Conservation (phyloP, 2,888 invertebrate genomes). For the Globia sparganii region DNA sequence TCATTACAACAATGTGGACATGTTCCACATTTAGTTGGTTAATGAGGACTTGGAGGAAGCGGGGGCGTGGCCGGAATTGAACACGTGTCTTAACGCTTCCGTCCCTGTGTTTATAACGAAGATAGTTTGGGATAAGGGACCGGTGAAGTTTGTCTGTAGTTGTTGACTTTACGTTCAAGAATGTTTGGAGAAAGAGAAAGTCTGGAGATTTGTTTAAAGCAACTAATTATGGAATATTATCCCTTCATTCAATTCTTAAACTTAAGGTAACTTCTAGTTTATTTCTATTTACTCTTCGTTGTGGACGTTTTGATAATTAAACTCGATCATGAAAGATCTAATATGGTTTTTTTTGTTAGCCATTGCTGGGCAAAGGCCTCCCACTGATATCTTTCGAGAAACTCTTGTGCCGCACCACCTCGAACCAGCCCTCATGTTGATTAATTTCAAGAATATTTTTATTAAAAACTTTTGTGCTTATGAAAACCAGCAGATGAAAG, state of each 20-base stretch:
- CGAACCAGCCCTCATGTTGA: background rate
- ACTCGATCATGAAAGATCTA: too few species aligned
- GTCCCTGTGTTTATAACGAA: slow-evolving; percentile 72
- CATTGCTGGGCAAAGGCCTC: too few species aligned
- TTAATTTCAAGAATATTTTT: background rate
- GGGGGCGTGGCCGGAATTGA: slow-evolving; percentile 75
- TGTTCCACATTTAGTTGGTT: slow-evolving; percentile 74
- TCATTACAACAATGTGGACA: slow-evolving; percentile 52
- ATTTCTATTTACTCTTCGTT: background rate
- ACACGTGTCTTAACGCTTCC: slow-evolving; percentile 82
- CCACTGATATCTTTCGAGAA: too few species aligned
- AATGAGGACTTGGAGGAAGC: slow-evolving; percentile 75
- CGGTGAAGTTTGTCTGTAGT: slow-evolving; percentile 9
- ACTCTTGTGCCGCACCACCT: too few species aligned
- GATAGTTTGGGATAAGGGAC: slow-evolving; percentile 24
- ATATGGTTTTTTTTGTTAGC: too few species aligned
- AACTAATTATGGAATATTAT: background rate
- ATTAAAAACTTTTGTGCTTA: background rate
- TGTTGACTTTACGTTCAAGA: slow-evolving; percentile 11
- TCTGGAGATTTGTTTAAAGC: background rate
- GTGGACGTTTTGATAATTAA: background rate
- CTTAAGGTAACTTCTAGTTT: background rate
- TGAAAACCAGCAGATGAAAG: background rate
- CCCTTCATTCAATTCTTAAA: background rate
- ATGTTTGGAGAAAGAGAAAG: slow-evolving; percentile 12